Evolutionary conservation across 2,113 vertebrate genomes (phyloP).

Genomic region (Sinocyclocheilus grahami): DNA sequence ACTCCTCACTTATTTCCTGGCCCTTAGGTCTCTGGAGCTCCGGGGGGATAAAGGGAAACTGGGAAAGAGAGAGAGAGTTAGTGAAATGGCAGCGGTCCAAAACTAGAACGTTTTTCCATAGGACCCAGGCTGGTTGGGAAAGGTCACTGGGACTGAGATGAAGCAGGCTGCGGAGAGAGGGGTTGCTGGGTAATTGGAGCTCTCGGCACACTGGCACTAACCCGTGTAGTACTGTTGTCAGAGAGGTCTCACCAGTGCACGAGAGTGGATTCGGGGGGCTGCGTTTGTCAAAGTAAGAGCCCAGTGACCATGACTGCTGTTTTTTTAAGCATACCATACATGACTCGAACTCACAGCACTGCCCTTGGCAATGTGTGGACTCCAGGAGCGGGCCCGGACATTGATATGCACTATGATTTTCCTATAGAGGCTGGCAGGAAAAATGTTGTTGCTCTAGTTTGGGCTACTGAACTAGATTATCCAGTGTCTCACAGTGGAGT

Average conservation of each 20-base stretch:
- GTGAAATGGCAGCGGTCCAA: conserved; percentile 26
- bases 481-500: not conserved
- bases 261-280: conserved; percentile 4
- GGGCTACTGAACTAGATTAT: conserved; percentile 4
- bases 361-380: conserved; percentile 22
- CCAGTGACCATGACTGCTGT: conserved; percentile 48
- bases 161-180: conserved; percentile 30
- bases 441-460: not conserved
- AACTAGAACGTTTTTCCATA: not conserved
- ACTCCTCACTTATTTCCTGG: conserved; percentile 42
- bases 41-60: not conserved
- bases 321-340: conserved; percentile 34
- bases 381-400: conserved; percentile 1
- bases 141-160: conserved; percentile 39
- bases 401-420: conserved; percentile 30
- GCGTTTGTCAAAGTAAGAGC: conserved; percentile 28
- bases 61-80: not conserved
- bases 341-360: conserved; percentile 14
- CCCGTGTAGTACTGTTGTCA: conserved; percentile 40
- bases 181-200: conserved; percentile 52
- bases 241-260: conserved; percentile 21
- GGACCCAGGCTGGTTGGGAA: conserved; percentile 17
- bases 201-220: conserved; percentile 29
- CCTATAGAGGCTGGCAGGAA: conserved; percentile 6
- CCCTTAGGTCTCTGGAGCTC: conserved; percentile 14